Base-by-base conservation (phyloP, 2,888 invertebrate species). In the Melanotus villosus region DNA sequence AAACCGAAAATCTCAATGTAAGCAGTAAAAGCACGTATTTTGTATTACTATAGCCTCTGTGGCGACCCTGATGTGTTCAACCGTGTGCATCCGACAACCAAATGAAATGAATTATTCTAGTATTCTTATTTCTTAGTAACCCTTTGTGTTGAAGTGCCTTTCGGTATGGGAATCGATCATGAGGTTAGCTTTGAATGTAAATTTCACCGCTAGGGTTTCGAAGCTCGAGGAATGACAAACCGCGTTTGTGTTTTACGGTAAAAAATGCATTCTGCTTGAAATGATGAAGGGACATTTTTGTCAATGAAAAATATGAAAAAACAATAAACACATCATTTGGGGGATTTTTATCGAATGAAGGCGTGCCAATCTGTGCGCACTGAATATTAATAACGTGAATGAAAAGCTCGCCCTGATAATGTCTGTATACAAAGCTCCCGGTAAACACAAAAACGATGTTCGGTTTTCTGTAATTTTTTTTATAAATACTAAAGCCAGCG, bases 51-150 rank as follows among this genome's bases (percentile, higher is more conserved):
- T 23, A 36, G 16, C 38, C 4, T 26, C 18, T 26, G 41, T 10
- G 38, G 38, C 47, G 26, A 23, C 23, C 57, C 57, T 14, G 36
- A 34, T 36, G 36, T 56, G 56, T 34, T 56, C 56, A 56, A 56
- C 56, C 21, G 21, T 34, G 56, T 56, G 56, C 36, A 56, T 56
- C 36, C 34, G 12, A 56, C n/a, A n/a, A n/a, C n/a, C 12, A 21
- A 23, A 56, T 12, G 56, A 38, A 57, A 57, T 57, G 41, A 57
- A 57, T 57, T 57, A 57, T 57, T 57, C 47, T 47, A 14, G 47
- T 23, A 23, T 47, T 47, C 47, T 47, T 47, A 47, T 47, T 47
- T 47, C 47, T 47, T 47, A 23, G 47, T 26, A 23, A 47, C 47
- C 18, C 43, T 19, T 43, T 47, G 47, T 47, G 23, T 14, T 21